A percentile compares a stretch with the other conserved stretches of the same genome.
Conservation (phyloP, 2,888 invertebrate species). For the Torymus texanus region DNA sequence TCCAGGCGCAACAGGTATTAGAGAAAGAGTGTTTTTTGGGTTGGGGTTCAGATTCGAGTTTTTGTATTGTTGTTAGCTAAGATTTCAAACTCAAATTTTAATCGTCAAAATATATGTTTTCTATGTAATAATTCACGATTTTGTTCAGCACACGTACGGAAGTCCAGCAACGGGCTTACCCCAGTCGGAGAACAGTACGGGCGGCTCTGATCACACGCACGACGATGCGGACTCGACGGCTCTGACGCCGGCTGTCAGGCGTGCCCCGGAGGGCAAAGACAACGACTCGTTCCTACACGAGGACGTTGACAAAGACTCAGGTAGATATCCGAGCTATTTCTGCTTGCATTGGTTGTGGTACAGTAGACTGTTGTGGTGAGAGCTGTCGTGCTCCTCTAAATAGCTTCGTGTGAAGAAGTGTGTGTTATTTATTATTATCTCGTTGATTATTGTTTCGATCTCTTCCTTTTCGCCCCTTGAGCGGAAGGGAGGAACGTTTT, state of each 20-base stretch:
- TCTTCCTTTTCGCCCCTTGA: not conserved
- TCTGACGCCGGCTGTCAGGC: conserved; percentile 77
- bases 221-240: conserved; percentile 65
- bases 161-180: conserved; percentile 62
- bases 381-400: conserved; percentile 58
- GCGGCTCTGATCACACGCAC: conserved; percentile 61
- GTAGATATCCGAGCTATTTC: conserved; percentile 69
- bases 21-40: too few relatives aligned
- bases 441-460: not conserved
- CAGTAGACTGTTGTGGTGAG: conserved; percentile 67
- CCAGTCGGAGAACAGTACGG: conserved; percentile 64
- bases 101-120: too few relatives aligned
- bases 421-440: conserved; percentile 34
- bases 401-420: conserved; percentile 60
- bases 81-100: too few relatives aligned
- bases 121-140: too few relatives aligned
- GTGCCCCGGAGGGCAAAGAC: conserved; percentile 88
- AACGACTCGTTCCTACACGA: conserved; percentile 82
- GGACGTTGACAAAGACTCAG: conserved; percentile 78
- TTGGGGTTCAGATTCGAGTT: too few relatives aligned
- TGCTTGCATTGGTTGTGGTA: conserved; percentile 70
- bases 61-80: too few relatives aligned
- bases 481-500: conserved; percentile 6
- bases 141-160: conserved; percentile 46
- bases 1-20: conserved; percentile 79